phyloP scores from a whole-genome alignment of 2,113 vertebrate genomes.

The Phaetusa simplex region DNA sequence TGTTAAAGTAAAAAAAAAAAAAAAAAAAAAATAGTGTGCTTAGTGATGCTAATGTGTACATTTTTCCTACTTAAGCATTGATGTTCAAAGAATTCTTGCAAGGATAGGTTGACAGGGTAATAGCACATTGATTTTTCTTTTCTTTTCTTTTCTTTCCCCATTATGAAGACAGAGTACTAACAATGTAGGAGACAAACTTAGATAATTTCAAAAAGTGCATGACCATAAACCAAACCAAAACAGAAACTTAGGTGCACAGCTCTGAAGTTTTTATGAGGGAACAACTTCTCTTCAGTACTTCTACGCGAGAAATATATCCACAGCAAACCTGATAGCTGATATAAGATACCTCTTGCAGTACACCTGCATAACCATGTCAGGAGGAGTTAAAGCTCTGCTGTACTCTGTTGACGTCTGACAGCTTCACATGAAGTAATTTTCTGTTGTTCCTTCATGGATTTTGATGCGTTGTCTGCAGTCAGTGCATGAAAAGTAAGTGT shows the following conservation, averaged over 20 bases:
- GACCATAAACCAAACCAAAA: background rate
- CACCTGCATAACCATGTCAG: background rate
- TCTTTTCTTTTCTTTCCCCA: background rate
- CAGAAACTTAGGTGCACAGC: background rate
- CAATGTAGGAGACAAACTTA: slow-evolving; percentile 17
- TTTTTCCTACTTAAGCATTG: slow-evolving; percentile 33
- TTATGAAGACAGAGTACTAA: slow-evolving; percentile 37
- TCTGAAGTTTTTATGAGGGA: background rate
- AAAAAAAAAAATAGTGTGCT: background rate
- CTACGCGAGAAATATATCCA: background rate
- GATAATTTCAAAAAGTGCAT: background rate
- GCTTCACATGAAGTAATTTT: background rate
- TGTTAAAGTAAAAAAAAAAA: slow-evolving; percentile 18
- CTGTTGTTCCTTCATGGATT: background rate
- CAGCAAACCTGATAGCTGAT: background rate
- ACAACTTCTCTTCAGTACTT: background rate
- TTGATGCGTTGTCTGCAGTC: background rate
- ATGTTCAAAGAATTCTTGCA: slow-evolving; percentile 37
- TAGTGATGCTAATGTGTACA: slow-evolving; percentile 39
- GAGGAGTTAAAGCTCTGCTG: background rate
- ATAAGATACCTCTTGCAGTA: background rate
- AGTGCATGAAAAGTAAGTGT: background rate
- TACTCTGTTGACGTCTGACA: background rate
- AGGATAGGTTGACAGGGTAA: slow-evolving; percentile 48
- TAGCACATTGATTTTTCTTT: slow-evolving; percentile 56